phyloP scores from a whole-genome alignment of 1,140 invertebrate species.

The Drosophila pseudoananassae region DNA sequence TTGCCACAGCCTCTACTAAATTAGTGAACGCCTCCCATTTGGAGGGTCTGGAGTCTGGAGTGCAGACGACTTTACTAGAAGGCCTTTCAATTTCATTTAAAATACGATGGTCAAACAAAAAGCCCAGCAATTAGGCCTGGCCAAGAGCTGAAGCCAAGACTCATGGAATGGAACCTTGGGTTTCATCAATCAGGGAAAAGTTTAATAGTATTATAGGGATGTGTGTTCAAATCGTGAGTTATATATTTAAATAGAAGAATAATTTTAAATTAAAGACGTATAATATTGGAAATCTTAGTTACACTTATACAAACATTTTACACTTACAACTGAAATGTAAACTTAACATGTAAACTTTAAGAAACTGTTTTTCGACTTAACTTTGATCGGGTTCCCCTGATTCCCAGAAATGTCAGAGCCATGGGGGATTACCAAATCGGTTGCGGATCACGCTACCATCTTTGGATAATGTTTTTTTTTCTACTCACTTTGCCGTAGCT shows the following conservation, averaged over 20 bases:
- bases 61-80: conserved; percentile 9
- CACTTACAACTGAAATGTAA: neutral
- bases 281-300: too few species aligned
- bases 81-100: conserved; percentile 75
- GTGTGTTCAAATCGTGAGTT: conserved; percentile 9
- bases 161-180: conserved; percentile 8
- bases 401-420: neutral
- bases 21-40: conserved; percentile 73
- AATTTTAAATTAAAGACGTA: too few species aligned
- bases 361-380: too few species aligned
- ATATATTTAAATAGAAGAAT: too few species aligned
- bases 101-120: conserved; percentile 57
- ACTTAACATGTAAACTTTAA: neutral
- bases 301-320: too few species aligned
- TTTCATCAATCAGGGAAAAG: conserved; percentile 61
- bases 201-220: conserved; percentile 35
- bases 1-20: conserved; percentile 57
- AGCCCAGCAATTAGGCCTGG: conserved; percentile 58
- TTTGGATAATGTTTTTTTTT: neutral
- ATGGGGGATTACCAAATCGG: neutral
- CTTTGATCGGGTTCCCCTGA: neutral
- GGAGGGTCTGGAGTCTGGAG: conserved; percentile 22
- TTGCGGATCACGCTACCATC: conserved; percentile 24
- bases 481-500: conserved; percentile 82
- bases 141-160: conserved; percentile 2